phyloP scores from a whole-genome alignment of 1,140 invertebrate genomes.

The Heterodera carotae region DNA sequence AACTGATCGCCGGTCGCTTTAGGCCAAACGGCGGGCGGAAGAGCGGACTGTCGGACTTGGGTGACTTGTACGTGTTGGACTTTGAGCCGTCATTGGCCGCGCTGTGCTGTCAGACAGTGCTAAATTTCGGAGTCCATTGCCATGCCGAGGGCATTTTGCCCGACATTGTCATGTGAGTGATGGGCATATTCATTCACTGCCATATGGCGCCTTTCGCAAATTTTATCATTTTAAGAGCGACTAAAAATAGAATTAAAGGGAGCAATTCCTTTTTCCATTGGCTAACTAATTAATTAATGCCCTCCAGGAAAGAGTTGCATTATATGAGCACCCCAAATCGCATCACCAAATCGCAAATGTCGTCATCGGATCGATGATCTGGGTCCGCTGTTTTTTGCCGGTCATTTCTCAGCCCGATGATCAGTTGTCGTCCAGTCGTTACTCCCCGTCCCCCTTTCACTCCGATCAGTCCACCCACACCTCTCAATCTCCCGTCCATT shows the following conservation, averaged over 20 bases:
- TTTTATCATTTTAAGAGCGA: too few relatives aligned
- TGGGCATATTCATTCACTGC: background rate
- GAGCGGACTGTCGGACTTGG: slow-evolving; percentile 38
- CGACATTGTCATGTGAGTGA: slow-evolving; percentile 12
- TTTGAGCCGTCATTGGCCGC: slow-evolving; percentile 36
- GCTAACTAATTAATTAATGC: too few relatives aligned
- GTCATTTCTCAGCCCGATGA: too few relatives aligned
- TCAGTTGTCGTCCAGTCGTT: background rate
- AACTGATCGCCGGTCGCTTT: background rate
- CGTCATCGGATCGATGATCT: too few relatives aligned
- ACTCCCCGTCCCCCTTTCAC: too few relatives aligned
- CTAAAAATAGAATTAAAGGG: too few relatives aligned
- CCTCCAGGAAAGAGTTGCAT: slow-evolving; percentile 10
- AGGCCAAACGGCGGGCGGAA: slow-evolving; percentile 40
- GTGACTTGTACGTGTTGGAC: slow-evolving; percentile 47
- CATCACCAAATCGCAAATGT: slow-evolving; percentile 3
- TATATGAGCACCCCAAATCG: slow-evolving; percentile 30
- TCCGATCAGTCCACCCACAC: background rate
- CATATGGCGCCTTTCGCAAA: background rate
- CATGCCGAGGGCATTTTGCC: slow-evolving; percentile 15
- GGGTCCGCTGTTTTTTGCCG: too few relatives aligned
- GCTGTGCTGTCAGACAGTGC: slow-evolving; percentile 34
- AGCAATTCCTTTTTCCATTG: too few relatives aligned
- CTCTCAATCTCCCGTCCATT: background rate
- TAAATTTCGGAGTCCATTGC: slow-evolving; percentile 18